These are phyloP conservation scores for Eilema caniola DNA, from an alignment of 2,888 invertebrate species.

Conservation along the genomic window DNA sequence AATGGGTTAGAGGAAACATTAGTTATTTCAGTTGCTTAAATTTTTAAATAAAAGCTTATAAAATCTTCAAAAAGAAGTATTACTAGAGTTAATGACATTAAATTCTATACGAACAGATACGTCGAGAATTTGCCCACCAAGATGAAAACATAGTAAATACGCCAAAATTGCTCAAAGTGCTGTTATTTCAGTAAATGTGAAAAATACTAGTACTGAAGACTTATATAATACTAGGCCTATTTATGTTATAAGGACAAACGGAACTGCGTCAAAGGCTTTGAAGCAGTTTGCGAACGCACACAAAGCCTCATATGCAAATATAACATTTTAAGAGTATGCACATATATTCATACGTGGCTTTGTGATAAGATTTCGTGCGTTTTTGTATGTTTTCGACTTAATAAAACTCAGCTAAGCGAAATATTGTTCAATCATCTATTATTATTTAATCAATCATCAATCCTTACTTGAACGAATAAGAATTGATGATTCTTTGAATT, in stretches of 20 bases:
- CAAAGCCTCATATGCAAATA: background rate
- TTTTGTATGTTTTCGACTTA: background rate
- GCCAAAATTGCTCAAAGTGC: background rate
- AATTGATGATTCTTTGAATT: too few relatives aligned
- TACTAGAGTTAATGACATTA: too few relatives aligned
- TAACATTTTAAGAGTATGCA: conserved; percentile 1
- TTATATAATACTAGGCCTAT: background rate
- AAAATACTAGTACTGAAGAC: too few relatives aligned
- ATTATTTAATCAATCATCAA: too few relatives aligned
- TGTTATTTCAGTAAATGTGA: background rate
- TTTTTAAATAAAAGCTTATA: too few relatives aligned
- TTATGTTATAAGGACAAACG: conserved; percentile 5
- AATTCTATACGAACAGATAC: too few relatives aligned
- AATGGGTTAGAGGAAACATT: too few relatives aligned
- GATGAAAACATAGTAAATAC: background rate
- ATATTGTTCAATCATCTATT: too few relatives aligned
- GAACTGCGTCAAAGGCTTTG: conserved; percentile 4
- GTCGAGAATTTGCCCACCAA: too few relatives aligned
- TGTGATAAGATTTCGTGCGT: background rate
- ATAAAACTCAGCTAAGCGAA: background rate
- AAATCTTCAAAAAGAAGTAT: too few relatives aligned
- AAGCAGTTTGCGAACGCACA: background rate
- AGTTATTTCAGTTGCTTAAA: too few relatives aligned
- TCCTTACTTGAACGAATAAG: too few relatives aligned
- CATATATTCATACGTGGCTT: background rate